A percentile compares a stretch with the other conserved stretches of the same genome.
Conservation (phyloP, 2,888 invertebrate genomes). For the Nomada ruficornis region DNA sequence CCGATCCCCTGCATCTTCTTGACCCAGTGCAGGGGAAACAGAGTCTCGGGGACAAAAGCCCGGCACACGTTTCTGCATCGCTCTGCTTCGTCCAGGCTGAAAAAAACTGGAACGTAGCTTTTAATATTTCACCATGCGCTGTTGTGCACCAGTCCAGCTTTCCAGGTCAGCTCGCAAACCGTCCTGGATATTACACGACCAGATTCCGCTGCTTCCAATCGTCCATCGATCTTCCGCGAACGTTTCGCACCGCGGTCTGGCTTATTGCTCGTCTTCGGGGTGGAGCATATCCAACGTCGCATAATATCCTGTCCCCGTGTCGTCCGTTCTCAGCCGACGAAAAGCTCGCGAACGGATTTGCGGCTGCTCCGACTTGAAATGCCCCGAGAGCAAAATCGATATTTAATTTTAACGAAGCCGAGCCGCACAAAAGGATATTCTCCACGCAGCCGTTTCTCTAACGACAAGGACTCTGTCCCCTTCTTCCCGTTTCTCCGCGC, state of each 20-base stretch:
- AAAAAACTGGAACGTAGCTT: conserved; percentile 37
- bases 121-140: conserved; percentile 36
- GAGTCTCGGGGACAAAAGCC: conserved; percentile 39
- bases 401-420: conserved; percentile 78
- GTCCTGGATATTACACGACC: background rate
- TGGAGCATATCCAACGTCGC: background rate
- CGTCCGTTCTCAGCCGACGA: conserved; percentile 19
- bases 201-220: conserved; percentile 4
- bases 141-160: background rate
- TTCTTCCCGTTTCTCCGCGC: conserved; percentile 1
- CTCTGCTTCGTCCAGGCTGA: conserved; percentile 4
- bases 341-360: conserved; percentile 1
- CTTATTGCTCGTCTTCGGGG: background rate
- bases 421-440: conserved; percentile 71
- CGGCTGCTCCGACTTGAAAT: conserved; percentile 36
- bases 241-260: background rate
- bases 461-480: conserved; percentile 44
- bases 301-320: background rate
- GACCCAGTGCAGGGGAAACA: conserved; percentile 56
- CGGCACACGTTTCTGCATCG: conserved; percentile 27
- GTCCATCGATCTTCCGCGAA: background rate
- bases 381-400: conserved; percentile 75
- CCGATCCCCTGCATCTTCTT: conserved; percentile 57
- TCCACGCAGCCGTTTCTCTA: conserved; percentile 55
- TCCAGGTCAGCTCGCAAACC: conserved; percentile 30